These are phyloP conservation scores for Ceratothoa steindachneri DNA, from an alignment of 2,888 invertebrate species.

Conservation along the genomic window DNA sequence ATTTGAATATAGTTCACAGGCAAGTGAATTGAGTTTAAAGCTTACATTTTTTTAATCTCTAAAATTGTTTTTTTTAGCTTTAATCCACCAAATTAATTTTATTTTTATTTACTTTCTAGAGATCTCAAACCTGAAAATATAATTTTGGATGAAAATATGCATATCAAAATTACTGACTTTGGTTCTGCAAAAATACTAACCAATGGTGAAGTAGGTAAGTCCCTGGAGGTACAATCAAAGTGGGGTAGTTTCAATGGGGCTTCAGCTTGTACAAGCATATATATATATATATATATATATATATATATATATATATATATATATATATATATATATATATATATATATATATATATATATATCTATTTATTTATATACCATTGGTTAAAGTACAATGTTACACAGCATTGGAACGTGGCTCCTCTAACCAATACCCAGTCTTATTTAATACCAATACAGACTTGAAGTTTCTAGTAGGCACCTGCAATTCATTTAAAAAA, in stretches of 20 bases:
- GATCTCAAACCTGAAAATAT: constrained; percentile 99
- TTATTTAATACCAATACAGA: no score
- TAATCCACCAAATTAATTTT: no score
- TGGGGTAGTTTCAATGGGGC: no score
- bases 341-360: not conserved
- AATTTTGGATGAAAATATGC: constrained; percentile 89
- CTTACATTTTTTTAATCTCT: not conserved
- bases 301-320: not conserved
- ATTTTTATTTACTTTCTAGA: constrained; percentile 50
- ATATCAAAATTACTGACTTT: constrained; percentile 93
- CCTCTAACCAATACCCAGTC: no score
- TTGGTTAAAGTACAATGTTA: no score
- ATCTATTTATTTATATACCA: not conserved
- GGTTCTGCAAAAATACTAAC: constrained; percentile 84
- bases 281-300: not conserved
- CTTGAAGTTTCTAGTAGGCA: no score
- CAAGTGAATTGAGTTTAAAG: constrained; percentile 49
- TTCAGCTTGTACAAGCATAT: not conserved
- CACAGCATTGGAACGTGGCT: no score
- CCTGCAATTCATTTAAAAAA: no score
- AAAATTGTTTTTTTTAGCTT: not conserved
- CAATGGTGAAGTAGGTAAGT: constrained; percentile 16
- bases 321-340: not conserved
- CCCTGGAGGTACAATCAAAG: no score
- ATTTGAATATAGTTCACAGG: constrained; percentile 83